Conservation (phyloP, 2,113 vertebrate species). For the Coreoperca whiteheadi region DNA sequence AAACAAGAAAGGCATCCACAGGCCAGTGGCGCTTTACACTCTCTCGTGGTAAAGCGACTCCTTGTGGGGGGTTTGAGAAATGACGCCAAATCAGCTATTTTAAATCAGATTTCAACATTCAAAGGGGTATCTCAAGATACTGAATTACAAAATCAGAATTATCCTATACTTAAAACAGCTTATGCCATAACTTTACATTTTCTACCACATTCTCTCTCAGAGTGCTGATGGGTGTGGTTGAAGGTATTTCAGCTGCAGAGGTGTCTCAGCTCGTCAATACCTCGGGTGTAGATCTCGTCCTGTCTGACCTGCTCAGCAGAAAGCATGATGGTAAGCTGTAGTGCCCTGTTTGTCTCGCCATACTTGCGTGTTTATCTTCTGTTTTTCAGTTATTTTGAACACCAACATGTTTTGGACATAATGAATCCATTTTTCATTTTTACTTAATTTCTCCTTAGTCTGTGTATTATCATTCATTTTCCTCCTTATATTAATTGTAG, state of each 20-base stretch:
- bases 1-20: not conserved
- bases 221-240: constrained; percentile 75
- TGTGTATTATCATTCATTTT: not conserved
- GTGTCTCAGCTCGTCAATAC: constrained; percentile 64
- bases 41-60: constrained; percentile 12
- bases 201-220: constrained; percentile 46
- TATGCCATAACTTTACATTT: no score
- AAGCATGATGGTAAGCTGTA: constrained; percentile 17
- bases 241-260: accelerated
- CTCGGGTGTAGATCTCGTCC: constrained; percentile 70
- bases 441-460: not conserved
- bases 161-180: not conserved
- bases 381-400: not conserved
- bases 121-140: not conserved
- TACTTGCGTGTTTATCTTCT: not conserved
- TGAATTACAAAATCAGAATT: not conserved
- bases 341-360: accelerated
- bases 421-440: not conserved
- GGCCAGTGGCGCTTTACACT: not conserved
- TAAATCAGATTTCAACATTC: not conserved
- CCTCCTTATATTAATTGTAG: no score
- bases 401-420: no score
- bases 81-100: not conserved
- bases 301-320: constrained; percentile 64
- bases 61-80: constrained; percentile 40